Percentiles rank a stretch among this genome's conserved stretches.
phyloP scores from a whole-genome alignment of 1,140 invertebrate genomes.

The Drosophila aff. region DNA sequence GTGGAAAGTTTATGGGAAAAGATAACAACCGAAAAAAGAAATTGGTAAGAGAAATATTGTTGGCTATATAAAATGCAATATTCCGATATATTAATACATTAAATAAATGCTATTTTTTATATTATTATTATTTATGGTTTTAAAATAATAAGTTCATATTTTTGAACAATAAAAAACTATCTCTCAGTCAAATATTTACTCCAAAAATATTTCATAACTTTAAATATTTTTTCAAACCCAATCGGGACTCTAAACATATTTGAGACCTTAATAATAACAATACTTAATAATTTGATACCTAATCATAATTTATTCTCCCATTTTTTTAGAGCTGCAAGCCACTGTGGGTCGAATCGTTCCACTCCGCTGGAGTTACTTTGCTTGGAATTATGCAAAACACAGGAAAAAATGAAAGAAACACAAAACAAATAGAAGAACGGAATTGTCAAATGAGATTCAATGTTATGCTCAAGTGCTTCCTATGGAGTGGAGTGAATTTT shows the following conservation, averaged over 20 bases:
- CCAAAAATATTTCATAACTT: no score
- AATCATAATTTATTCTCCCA: no score
- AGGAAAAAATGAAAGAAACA: slow-evolving; percentile 29
- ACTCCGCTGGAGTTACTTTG: slow-evolving; percentile 61
- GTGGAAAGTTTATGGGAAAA: neutral
- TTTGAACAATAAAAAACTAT: no score
- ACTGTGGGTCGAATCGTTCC: slow-evolving; percentile 34
- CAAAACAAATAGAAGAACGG: slow-evolving; percentile 48
- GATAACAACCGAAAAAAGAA: neutral
- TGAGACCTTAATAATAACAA: no score
- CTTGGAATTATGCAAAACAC: slow-evolving; percentile 77
- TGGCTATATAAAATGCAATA: neutral
- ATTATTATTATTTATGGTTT: no score
- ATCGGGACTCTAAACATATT: no score
- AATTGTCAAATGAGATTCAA: slow-evolving; percentile 81
- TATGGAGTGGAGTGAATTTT: slow-evolving; percentile 53
- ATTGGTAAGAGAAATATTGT: neutral
- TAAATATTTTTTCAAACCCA: no score
- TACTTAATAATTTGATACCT: neutral
- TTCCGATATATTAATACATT: no score
- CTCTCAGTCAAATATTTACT: no score
- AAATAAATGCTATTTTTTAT: no score
- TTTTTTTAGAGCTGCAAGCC: neutral
- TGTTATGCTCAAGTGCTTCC: slow-evolving; percentile 71
- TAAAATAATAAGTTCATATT: no score